These are phyloP conservation scores for Latrodectus hesperus DNA, from an alignment of 2,888 invertebrate genomes.

Conservation along the genomic window DNA sequence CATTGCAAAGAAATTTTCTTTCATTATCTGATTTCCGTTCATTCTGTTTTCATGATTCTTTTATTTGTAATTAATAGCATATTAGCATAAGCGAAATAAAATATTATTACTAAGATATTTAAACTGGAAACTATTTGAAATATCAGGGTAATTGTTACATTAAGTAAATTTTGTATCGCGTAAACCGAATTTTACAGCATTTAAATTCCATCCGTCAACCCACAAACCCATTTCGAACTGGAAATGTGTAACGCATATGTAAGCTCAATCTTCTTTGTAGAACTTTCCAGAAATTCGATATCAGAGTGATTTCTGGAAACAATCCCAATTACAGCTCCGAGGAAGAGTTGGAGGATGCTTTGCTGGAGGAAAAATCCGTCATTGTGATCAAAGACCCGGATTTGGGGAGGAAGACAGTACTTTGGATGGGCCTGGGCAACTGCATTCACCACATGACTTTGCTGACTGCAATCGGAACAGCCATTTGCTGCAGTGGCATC, in stretches of 20 bases:
- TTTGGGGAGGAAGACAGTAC: background rate
- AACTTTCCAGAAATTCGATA: slow-evolving; percentile 18
- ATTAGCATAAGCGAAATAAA: too few species aligned
- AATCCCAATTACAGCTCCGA: slow-evolving; percentile 26
- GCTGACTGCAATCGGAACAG: slow-evolving; percentile 28
- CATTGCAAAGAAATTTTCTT: too few species aligned
- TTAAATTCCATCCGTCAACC: too few species aligned
- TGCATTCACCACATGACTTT: background rate
- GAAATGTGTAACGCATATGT: background rate
- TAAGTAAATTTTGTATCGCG: too few species aligned
- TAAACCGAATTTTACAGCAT: too few species aligned
- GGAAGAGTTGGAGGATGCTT: background rate
- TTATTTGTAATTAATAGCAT: too few species aligned
- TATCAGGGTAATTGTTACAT: too few species aligned
- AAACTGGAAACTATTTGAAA: too few species aligned
- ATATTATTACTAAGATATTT: too few species aligned
- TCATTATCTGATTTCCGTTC: too few species aligned
- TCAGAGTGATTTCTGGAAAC: slow-evolving; percentile 12
- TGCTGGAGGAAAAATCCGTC: slow-evolving; percentile 25
- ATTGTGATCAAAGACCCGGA: slow-evolving; percentile 40
- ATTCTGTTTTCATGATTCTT: too few species aligned
- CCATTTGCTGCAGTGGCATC: slow-evolving; percentile 6
- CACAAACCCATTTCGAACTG: background rate
- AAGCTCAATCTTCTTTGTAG: slow-evolving; percentile 9
- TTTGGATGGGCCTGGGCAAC: slow-evolving; percentile 7